Conservation (phyloP, 2,888 invertebrate species). For the Caenorhabditis panamensis region DNA sequence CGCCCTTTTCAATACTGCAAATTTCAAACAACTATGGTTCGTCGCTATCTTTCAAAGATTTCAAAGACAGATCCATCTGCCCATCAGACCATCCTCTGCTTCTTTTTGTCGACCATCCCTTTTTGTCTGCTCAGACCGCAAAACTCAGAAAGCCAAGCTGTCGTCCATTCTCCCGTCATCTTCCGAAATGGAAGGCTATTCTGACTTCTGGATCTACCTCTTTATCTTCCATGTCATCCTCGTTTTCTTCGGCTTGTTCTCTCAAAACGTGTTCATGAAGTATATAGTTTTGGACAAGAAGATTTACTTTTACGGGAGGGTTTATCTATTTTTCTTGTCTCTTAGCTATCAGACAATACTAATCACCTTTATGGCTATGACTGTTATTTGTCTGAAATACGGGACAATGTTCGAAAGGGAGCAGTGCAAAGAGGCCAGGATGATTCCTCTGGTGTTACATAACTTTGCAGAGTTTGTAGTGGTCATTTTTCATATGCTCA, state of each 20-base stretch:
- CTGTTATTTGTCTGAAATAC: conserved; percentile 20
- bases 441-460: conserved; percentile 34
- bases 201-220: conserved; percentile 20
- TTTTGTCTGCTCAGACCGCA: too few relatives aligned
- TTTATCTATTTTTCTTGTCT: conserved; percentile 32
- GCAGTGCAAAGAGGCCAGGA: conserved; percentile 26
- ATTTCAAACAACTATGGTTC: too few relatives aligned
- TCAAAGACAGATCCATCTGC: too few relatives aligned
- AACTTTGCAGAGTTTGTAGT: conserved; percentile 38
- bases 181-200: too few relatives aligned
- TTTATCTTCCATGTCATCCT: conserved; percentile 39
- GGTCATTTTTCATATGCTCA: conserved; percentile 33
- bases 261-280: conserved; percentile 34
- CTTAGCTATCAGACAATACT: conserved; percentile 32
- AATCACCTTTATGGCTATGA: conserved; percentile 22
- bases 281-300: conserved; percentile 17
- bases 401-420: conserved; percentile 39
- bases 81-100: too few relatives aligned
- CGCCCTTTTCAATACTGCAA: too few relatives aligned
- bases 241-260: conserved; percentile 35
- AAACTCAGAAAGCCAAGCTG: too few relatives aligned
- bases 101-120: too few relatives aligned
- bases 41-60: too few relatives aligned
- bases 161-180: too few relatives aligned
- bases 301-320: background rate